These are phyloP conservation scores for Melipona beecheii DNA, from an alignment of 2,888 invertebrate species.

Conservation along the genomic window DNA sequence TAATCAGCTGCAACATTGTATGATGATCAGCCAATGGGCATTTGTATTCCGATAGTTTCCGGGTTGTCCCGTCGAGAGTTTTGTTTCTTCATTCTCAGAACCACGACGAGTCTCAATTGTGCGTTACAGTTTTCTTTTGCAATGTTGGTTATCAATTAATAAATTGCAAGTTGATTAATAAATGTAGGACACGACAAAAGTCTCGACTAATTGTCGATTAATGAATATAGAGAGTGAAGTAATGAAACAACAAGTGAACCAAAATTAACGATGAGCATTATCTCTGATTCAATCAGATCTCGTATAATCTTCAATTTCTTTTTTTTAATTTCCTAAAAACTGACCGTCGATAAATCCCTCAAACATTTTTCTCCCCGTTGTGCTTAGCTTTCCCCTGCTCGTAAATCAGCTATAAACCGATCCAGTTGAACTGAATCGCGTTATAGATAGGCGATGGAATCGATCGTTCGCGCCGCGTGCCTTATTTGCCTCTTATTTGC, in stretches of 20 bases:
- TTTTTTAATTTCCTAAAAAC: not conserved
- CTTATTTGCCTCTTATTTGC: conserved; percentile 41
- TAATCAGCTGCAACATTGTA: conserved; percentile 52
- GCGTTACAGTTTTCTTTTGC: not conserved
- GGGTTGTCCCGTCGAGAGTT: not conserved
- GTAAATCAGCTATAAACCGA: conserved; percentile 41
- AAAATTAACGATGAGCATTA: not conserved
- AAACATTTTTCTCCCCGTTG: not conserved
- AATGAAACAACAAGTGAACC: not conserved
- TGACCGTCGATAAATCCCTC: not conserved
- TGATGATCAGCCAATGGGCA: conserved; percentile 42
- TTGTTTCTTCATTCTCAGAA: not conserved
- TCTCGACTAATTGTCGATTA: not conserved
- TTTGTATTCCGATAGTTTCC: conserved; percentile 39
- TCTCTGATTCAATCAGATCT: too few species aligned
- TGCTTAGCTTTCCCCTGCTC: not conserved
- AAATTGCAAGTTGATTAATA: not conserved
- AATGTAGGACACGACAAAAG: not conserved
- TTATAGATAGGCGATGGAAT: conserved; percentile 26
- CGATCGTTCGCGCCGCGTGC: conserved; percentile 56
- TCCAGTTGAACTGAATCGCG: conserved; percentile 33
- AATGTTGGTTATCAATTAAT: not conserved
- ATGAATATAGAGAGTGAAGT: not conserved
- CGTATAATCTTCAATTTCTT: not conserved
- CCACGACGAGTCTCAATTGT: too few species aligned